phyloP scores from a whole-genome alignment of 2,797 vertebrate genomes.

The Arremon brunneinucha region DNA sequence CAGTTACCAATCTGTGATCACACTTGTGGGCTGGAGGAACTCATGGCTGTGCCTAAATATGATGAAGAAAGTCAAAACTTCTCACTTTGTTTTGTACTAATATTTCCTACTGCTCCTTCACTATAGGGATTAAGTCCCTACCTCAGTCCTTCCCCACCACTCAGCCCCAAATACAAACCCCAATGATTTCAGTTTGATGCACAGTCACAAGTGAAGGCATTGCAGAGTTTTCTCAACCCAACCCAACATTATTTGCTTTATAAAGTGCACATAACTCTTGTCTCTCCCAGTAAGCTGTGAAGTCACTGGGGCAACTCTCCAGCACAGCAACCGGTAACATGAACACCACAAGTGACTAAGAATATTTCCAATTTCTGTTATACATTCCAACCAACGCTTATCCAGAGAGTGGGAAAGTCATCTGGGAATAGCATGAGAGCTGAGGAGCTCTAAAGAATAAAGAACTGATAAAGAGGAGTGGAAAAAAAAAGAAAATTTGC shows the following conservation, averaged over 20 bases:
- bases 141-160: background rate
- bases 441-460: background rate
- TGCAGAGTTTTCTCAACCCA: background rate
- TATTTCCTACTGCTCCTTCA: background rate
- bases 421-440: background rate
- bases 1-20: slow-evolving; percentile 45
- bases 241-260: background rate
- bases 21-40: background rate
- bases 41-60: background rate
- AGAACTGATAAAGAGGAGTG: background rate
- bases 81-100: background rate
- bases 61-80: background rate
- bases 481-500: background rate
- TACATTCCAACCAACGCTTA: background rate
- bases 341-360: background rate
- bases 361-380: background rate
- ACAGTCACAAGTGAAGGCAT: background rate
- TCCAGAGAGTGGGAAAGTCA: background rate
- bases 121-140: background rate
- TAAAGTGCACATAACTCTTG: background rate
- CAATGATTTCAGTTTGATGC: background rate
- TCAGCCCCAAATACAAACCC: background rate
- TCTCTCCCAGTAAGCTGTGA: background rate
- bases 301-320: background rate
- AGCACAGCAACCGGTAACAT: background rate